A percentile compares a stretch with the other conserved stretches of the same genome.
These are phyloP conservation scores for Quadroppia sp. DNA, from an alignment of 2,888 invertebrate species.

Conservation along the genomic window DNA sequence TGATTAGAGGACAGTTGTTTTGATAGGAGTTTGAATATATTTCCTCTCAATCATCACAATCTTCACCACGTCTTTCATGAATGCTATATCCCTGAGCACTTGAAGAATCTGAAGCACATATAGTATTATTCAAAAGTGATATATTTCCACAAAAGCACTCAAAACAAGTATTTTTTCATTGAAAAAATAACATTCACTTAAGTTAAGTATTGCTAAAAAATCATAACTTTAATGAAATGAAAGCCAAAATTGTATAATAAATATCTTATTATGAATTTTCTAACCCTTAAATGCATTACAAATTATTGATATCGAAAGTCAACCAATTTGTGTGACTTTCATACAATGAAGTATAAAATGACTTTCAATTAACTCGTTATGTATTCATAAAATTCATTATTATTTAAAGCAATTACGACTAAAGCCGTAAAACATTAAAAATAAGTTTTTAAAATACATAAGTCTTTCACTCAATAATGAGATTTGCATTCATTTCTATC, in stretches of 20 bases:
- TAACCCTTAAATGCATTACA: neutral
- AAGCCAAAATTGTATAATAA: neutral
- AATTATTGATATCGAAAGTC: too few species aligned
- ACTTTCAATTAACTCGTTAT: neutral
- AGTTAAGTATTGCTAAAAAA: too few species aligned
- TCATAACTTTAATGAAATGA: neutral
- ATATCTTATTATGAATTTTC: neutral
- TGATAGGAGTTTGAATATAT: too few species aligned
- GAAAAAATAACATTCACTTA: neutral
- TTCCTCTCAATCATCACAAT: neutral
- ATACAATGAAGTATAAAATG: neutral
- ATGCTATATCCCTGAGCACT: neutral
- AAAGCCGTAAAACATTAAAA: neutral
- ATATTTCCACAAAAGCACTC: conserved; percentile 3
- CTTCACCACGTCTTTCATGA: neutral
- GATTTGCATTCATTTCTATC: too few species aligned
- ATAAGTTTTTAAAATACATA: too few species aligned
- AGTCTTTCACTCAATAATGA: too few species aligned
- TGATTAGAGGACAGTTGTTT: neutral
- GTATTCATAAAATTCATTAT: neutral
- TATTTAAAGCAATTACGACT: conserved; percentile 6
- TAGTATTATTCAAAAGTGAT: neutral
- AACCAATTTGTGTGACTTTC: neutral
- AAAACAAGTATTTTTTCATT: neutral
- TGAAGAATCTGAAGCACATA: too few species aligned